Evolutionary conservation across 92 coral and sea anemone genomes (phyloP).

Genomic region (Pocillopora meandrina): DNA sequence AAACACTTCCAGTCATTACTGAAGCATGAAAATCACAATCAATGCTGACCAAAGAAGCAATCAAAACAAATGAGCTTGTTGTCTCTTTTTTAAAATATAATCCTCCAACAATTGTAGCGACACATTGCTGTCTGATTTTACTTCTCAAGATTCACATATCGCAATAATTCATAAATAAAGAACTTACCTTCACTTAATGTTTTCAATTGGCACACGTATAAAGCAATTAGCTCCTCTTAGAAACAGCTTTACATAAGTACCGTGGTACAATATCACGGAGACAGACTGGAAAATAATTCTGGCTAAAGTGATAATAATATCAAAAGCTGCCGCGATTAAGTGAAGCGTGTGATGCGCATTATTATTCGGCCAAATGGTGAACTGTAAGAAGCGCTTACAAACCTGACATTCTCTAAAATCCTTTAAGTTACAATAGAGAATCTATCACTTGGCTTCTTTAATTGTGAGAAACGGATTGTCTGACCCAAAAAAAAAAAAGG

Average conservation of each 20-base stretch:
- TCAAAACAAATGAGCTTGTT: conserved; percentile 26
- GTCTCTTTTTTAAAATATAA: conserved; percentile 1
- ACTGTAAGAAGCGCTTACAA: conserved; percentile 5
- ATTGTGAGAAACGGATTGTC: not conserved
- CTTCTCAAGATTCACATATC: conserved; percentile 12
- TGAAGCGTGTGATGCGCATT: conserved; percentile 35
- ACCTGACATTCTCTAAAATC: not conserved
- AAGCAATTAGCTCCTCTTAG: conserved; percentile 34
- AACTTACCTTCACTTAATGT: conserved; percentile 23
- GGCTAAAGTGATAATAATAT: conserved; percentile 10
- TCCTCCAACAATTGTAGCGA: conserved; percentile 23
- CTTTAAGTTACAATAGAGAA: not conserved
- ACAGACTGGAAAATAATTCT: conserved; percentile 13
- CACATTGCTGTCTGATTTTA: not conserved
- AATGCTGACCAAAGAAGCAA: conserved; percentile 16
- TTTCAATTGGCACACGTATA: not conserved
- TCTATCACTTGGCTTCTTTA: not conserved
- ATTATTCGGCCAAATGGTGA: conserved; percentile 18
- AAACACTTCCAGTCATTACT: conserved; percentile 12
- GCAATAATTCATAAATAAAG: conserved; percentile 24
- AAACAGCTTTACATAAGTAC: conserved; percentile 11
- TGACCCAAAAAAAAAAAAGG: not conserved
- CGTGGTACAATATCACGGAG: conserved; percentile 15
- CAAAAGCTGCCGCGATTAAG: conserved; percentile 37
- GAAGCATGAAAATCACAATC: conserved; percentile 32